Conservation (phyloP, 1,140 invertebrate species). For the Radopholus similis region DNA sequence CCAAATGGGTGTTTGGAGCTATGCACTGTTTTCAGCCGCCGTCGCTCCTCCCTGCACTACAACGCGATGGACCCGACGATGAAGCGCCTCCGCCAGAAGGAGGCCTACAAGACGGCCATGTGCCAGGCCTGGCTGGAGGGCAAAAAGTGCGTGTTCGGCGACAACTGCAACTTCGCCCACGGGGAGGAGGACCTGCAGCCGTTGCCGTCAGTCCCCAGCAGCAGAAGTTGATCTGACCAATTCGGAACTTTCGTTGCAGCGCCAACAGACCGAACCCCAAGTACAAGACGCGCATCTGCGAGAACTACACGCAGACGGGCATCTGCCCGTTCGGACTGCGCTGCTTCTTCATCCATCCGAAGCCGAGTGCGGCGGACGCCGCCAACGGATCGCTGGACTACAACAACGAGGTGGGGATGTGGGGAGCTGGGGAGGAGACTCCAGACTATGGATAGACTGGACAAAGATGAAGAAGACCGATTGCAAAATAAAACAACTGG, state of each 20-base stretch:
- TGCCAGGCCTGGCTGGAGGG: slow-evolving; percentile 52
- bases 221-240: slow-evolving; percentile 1
- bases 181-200: slow-evolving; percentile 40
- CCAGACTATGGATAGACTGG: background rate
- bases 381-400: background rate
- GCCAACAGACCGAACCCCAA: slow-evolving; percentile 20
- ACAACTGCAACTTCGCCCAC: slow-evolving; percentile 52
- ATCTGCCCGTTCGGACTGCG: slow-evolving; percentile 49
- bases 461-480: too few relatives aligned
- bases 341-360: slow-evolving; percentile 53
- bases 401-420: too few relatives aligned
- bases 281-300: slow-evolving; percentile 52
- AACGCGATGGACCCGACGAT: background rate
- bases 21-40: background rate
- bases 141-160: slow-evolving; percentile 37
- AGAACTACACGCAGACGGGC: slow-evolving; percentile 52
- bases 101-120: slow-evolving; percentile 55
- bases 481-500: too few relatives aligned
- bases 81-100: slow-evolving; percentile 7
- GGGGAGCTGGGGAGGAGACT: too few relatives aligned
- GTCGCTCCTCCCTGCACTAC: background rate
- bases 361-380: background rate
- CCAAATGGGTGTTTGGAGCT: background rate
- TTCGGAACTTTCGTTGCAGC: slow-evolving; percentile 21
- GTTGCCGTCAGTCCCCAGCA: slow-evolving; percentile 20